Evolutionary conservation across 2,113 vertebrate species (phyloP).

Genomic region (Tenebrosternarchus preto): DNA sequence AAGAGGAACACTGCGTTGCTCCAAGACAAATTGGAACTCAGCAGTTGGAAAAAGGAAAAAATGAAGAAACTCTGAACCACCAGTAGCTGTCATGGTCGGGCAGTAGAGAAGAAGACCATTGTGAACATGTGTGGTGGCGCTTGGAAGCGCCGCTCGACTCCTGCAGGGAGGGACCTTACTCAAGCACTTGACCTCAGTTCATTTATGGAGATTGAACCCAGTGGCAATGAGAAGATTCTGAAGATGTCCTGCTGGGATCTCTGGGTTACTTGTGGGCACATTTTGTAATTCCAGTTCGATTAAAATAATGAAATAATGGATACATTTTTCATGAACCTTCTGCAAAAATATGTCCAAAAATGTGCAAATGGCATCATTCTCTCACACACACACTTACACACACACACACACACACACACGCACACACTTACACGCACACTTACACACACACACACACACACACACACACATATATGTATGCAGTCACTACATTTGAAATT

Average conservation of each 20-base stretch:
- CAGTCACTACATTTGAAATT: constrained; percentile 71
- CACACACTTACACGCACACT: not conserved
- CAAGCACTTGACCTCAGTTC: constrained; percentile 69
- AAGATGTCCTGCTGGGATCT: constrained; percentile 65
- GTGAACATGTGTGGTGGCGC: constrained; percentile 67
- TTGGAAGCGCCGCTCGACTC: constrained; percentile 64
- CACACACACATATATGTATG: constrained; percentile 52
- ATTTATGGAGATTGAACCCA: constrained; percentile 77
- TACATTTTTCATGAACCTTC: constrained; percentile 75
- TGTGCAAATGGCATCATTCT: constrained; percentile 68
- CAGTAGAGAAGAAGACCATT: constrained; percentile 62
- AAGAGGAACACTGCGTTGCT: constrained; percentile 71
- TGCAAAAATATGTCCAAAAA: constrained; percentile 63
- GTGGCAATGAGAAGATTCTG: no score
- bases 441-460: not conserved
- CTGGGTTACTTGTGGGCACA: constrained; percentile 61
- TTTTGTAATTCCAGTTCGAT: constrained; percentile 72
- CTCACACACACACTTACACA: not conserved
- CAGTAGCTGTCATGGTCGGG: constrained; percentile 65
- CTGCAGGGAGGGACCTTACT: constrained; percentile 65
- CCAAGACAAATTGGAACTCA: constrained; percentile 75
- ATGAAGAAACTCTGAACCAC: constrained; percentile 70
- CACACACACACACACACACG: not conserved
- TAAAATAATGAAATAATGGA: constrained; percentile 73
- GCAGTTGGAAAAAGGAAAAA: constrained; percentile 61